phyloP scores from a whole-genome alignment of 2,888 invertebrate genomes.

The Stramonita haemastoma region DNA sequence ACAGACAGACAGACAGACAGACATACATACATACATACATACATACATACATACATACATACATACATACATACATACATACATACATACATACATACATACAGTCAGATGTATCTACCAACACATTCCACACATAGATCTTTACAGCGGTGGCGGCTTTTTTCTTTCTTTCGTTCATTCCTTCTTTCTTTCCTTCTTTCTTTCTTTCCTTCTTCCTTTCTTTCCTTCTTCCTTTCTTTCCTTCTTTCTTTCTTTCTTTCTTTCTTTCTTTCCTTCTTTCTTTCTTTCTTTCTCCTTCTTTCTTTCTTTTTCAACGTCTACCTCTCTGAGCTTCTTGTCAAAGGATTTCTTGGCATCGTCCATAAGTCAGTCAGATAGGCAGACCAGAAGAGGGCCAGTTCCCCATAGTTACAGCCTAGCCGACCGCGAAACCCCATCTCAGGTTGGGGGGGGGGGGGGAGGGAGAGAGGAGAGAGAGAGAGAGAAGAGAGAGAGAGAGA shows the following conservation, averaged over 20 bases:
- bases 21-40: too few species aligned
- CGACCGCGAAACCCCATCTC: too few species aligned
- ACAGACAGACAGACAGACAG: too few species aligned
- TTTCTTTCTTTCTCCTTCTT: too few species aligned
- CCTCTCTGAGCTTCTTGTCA: neutral
- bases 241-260: neutral
- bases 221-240: neutral
- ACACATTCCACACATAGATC: neutral
- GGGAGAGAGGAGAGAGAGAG: too few species aligned
- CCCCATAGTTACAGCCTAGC: too few species aligned
- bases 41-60: neutral
- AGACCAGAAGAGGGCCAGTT: neutral
- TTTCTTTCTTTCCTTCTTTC: too few species aligned
- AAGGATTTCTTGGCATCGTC: neutral
- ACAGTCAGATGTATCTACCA: neutral
- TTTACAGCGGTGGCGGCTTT: neutral
- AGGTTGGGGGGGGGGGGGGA: too few species aligned
- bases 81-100: neutral
- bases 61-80: constrained; percentile 23
- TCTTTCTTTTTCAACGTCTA: too few species aligned
- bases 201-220: neutral
- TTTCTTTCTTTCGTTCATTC: too few species aligned
- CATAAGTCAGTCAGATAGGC: neutral
- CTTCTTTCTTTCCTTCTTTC: neutral
- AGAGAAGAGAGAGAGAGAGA: too few species aligned